Conservation (phyloP, 2,888 invertebrate species). For the Chironomus riparius region DNA sequence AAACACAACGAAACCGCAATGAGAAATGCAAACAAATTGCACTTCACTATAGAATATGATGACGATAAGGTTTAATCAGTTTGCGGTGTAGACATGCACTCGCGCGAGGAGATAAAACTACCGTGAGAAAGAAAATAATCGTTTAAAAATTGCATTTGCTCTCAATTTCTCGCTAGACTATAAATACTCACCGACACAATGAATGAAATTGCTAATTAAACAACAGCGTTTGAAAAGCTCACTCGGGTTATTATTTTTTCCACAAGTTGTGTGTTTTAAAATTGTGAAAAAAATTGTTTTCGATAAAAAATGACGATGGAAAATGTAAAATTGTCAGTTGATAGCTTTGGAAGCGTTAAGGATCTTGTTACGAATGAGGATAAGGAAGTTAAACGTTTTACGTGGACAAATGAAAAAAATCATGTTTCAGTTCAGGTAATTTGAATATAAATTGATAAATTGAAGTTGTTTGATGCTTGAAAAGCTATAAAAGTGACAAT, state of each 20-base stretch:
- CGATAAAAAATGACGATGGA: not conserved
- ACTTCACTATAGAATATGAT: not conserved
- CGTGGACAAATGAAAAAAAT: constrained; percentile 55
- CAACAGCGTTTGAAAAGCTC: not conserved
- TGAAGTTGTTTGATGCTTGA: no score
- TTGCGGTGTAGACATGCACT: not conserved
- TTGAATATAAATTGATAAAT: not conserved
- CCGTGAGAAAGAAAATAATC: not conserved
- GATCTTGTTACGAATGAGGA: constrained; percentile 36
- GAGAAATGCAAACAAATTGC: not conserved
- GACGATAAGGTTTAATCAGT: not conserved
- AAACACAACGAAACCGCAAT: not conserved
- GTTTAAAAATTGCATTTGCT: not conserved
- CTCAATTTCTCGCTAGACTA: not conserved
- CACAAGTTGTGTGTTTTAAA: not conserved
- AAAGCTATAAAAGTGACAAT: no score
- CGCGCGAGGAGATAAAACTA: not conserved
- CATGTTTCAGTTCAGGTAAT: constrained; percentile 53
- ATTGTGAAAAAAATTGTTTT: not conserved
- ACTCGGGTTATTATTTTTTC: not conserved
- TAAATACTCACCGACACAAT: constrained; percentile 6
- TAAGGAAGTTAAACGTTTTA: constrained; percentile 50
- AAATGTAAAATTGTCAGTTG: constrained; percentile 37
- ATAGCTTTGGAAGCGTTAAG: constrained; percentile 47
- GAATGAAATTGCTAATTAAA: not conserved